Base-by-base conservation (phyloP, 2,113 vertebrate genomes). In the Typhlomys cinereus region DNA sequence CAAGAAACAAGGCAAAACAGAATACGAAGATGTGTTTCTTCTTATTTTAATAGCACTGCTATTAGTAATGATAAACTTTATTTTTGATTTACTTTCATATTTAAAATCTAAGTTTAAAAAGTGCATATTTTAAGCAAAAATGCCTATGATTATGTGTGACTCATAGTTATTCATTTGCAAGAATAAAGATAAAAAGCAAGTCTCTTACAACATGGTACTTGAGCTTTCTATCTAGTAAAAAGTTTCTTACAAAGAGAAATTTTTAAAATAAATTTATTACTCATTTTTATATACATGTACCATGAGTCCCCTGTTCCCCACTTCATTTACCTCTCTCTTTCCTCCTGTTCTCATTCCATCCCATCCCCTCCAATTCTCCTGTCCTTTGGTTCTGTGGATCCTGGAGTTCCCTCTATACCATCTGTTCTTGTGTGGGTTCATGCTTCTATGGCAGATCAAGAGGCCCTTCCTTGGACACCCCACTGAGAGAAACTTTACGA, bases 11-110 rank as follows among this genome's bases (percentile, higher is more conserved):
- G 25, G 18, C 25, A 14, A 44, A 76, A 75, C 20, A 10, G 14
- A 70, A n/a, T 14, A 27, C n/a, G 71, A 80, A 86, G 39, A 20
- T n/a, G 15, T 36, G 59, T 70, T n/a, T 74, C 8, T 90, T 75
- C 21, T 92, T 62, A 70, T 73, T 91, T 95, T 93, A 80, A 75
- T 82, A 95, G 31, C 7, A 41, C 54, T 84, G 7, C 57, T 92
- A 62, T 1, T 8, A 17, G 76, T 36, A 20, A 20, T 11, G 14
- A 14, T 82, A 88, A 88, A 44, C 27, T 90, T 69, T 75, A 48
- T 41, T 41, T 61, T 66, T 4, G 78, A 87, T 87, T 94, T 57
- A 61, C 48, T 87, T 69, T 88, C 66, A 46, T 83, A 61, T 62
- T 69, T 86, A 17, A 93, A 92, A 41, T 52, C 2, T 4, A 23